Conservation (phyloP, 2,797 vertebrate species). For the Lindbergichthys nudifrons region DNA sequence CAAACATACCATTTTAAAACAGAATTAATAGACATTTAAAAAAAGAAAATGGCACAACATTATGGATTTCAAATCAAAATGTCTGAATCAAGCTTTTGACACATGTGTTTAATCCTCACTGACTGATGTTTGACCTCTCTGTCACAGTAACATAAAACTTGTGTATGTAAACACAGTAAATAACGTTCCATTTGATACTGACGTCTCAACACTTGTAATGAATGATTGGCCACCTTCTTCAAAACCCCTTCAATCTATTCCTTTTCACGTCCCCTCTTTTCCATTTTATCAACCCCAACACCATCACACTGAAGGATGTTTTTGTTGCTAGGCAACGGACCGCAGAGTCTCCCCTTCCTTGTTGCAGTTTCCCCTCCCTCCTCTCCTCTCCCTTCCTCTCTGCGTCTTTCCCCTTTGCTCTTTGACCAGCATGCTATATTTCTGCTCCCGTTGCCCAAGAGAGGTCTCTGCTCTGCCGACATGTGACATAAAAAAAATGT, state of each 20-base stretch:
- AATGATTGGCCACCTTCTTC: slow-evolving; percentile 17
- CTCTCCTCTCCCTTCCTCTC: slow-evolving; percentile 29
- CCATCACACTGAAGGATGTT: slow-evolving; percentile 53
- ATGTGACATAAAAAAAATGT: background rate
- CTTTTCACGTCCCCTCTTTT: slow-evolving; percentile 37
- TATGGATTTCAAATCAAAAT: too few species aligned
- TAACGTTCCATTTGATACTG: background rate
- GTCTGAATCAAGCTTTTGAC: too few species aligned
- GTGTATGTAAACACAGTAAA: too few species aligned
- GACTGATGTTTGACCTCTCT: background rate
- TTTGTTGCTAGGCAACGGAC: slow-evolving; percentile 80
- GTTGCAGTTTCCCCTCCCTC: slow-evolving; percentile 20
- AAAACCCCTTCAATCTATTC: slow-evolving; percentile 37
- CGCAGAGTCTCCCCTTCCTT: slow-evolving; percentile 57
- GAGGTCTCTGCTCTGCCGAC: slow-evolving; percentile 39
- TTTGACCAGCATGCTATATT: slow-evolving; percentile 47
- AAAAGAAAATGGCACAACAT: too few species aligned
- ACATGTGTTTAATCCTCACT: too few species aligned
- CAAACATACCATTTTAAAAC: too few species aligned
- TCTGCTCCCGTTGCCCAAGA: slow-evolving; percentile 25
- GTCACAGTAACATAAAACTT: background rate
- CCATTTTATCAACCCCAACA: slow-evolving; percentile 33
- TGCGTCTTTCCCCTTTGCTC: slow-evolving; percentile 54
- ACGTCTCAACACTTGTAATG: slow-evolving; percentile 8
- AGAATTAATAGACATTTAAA: too few species aligned